Evolutionary conservation across 2,113 vertebrate species (phyloP).

Genomic region (Solenodon paradoxus): DNA sequence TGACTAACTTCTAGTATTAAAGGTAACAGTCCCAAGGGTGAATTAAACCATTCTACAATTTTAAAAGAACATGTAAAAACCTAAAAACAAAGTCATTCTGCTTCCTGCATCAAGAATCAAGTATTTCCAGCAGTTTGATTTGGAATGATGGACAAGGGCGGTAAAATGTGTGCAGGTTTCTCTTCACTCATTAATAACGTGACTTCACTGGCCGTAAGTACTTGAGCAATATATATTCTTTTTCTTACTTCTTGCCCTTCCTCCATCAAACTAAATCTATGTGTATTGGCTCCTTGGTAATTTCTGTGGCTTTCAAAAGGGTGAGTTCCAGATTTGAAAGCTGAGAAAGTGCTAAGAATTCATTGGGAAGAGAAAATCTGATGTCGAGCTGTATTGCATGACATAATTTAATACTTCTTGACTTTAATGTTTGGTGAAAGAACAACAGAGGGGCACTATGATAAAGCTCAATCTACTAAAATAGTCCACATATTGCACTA

Average conservation of each 20-base stretch:
- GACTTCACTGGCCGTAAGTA: background rate
- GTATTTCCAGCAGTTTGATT: background rate
- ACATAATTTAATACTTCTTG: background rate
- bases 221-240: background rate
- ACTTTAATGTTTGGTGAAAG: background rate
- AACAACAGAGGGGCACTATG: background rate
- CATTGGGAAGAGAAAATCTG: background rate
- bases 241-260: background rate
- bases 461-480: background rate
- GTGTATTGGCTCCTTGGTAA: background rate
- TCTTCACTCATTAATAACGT: background rate
- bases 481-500: background rate
- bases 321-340: background rate
- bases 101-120: background rate
- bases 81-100: background rate
- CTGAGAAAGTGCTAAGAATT: background rate
- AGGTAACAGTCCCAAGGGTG: background rate
- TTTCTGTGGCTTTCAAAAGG: background rate
- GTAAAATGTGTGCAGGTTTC: background rate
- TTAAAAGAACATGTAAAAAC: background rate
- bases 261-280: background rate
- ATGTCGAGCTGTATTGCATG: background rate
- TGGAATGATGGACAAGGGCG: accelerated
- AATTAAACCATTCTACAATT: background rate
- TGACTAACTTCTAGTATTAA: background rate